Evolutionary conservation across 2,113 vertebrate species (phyloP).

Genomic region (Nymphicus hollandicus): DNA sequence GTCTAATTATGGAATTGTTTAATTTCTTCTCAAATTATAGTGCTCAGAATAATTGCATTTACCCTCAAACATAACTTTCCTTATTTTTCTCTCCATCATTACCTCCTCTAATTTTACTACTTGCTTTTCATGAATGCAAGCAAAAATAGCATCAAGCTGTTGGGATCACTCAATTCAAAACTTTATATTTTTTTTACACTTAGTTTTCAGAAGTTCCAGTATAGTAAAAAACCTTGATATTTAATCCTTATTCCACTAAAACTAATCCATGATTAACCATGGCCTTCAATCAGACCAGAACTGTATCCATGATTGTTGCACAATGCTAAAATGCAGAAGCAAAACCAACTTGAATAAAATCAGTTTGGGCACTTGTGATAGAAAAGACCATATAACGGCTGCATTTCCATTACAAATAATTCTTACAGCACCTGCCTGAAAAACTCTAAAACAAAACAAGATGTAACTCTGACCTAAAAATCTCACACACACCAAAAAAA

Average conservation of each 20-base stretch:
- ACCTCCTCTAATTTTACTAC: not conserved
- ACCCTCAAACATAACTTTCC: not conserved
- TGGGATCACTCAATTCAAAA: not conserved
- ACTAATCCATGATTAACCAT: not conserved
- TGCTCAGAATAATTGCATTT: constrained; percentile 32
- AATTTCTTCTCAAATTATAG: not conserved
- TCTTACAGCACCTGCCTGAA: not conserved
- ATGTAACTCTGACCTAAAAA: not conserved
- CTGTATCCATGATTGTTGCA: not conserved
- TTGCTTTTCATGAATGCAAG: not conserved
- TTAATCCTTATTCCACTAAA: not conserved
- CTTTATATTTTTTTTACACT: not conserved
- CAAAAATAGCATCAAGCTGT: not conserved
- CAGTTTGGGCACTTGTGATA: not conserved
- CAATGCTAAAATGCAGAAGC: not conserved
- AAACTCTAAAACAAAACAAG: not conserved
- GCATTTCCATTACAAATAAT: not conserved
- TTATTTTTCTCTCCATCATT: not conserved
- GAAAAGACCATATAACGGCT: not conserved
- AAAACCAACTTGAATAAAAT: not conserved
- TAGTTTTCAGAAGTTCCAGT: not conserved
- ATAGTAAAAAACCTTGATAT: not conserved
- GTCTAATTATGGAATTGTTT: constrained; percentile 29
- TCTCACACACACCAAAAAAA: not conserved
- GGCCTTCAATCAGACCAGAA: not conserved